Evolutionary conservation across 2,797 vertebrate species (phyloP), one percentile per base, ranked within the genome.

Genomic region (Gephyroberyx darwinii): DNA sequence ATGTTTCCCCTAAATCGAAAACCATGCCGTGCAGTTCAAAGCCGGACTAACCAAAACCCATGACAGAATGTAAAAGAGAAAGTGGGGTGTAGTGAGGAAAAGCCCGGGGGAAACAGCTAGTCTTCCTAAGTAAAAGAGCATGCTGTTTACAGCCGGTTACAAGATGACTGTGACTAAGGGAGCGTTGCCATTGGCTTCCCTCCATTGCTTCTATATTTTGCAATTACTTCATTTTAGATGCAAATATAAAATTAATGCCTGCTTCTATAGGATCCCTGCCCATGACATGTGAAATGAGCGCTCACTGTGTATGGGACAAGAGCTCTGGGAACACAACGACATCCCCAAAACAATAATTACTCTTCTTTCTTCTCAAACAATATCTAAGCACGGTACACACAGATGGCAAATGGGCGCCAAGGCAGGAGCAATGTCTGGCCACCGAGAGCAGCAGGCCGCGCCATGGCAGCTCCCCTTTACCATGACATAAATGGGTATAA

Each of bases 401-500:
- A 93, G 92, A 93, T 94, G 92, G 92, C 83, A 80, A 92, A 85
- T 41, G 75, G 84, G 65, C 61, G 59, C 55, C 62, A 2, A 69
- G 71, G 71, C 58, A 86, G 69, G 74, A 91, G 90, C 89, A 75
- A 88, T 71, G 88, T 78, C 77, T 84, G 83, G 86, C 85, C 75
- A 68, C 85, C 75, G 69, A 85, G 89, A 84, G 70, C 83, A 85
- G 75, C 56, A 58, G 78, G 90, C 83, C 75, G 39, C 47, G 52
- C 79, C 77, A 78, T 75, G 84, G 88, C 87, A 70, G 84, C 71
- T 79, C 84, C 84, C 83, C 84, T 94, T 91, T 93, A 91, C 83
- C 81, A 73, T 74, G 88, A 91, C 91, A 91, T 82, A 88, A 93
- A 86, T 75, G 90, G 82, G 67, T 82, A 86, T 67, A 91, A 89